Conservation (phyloP, 1,140 invertebrate genomes). For the Drosophila elegans region DNA sequence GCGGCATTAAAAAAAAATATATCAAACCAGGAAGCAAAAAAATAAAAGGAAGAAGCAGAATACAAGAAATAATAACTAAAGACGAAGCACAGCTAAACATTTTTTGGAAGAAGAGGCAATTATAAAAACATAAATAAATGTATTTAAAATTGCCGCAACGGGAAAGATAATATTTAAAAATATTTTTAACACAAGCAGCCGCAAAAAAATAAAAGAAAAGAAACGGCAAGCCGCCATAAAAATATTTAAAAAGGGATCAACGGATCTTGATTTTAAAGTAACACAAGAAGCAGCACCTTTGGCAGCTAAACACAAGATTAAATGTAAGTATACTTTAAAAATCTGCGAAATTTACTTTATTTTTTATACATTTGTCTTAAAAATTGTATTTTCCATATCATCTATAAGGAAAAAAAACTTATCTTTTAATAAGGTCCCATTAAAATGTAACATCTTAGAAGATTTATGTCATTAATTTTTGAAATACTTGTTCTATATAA, state of each 20-base stretch:
- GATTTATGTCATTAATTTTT: no score
- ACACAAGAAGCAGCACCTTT: background rate
- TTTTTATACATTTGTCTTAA: no score
- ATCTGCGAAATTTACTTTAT: no score
- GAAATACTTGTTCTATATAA: no score
- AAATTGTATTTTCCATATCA: no score
- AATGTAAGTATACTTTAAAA: background rate
- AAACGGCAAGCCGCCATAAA: slow-evolving; percentile 7
- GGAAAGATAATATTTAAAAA: no score
- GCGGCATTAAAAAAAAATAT: background rate
- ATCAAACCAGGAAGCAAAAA: background rate
- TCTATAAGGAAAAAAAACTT: no score
- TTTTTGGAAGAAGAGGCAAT: background rate
- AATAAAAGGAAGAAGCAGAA: background rate
- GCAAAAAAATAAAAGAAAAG: background rate
- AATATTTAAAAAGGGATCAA: no score
- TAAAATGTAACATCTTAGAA: no score
- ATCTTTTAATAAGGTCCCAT: no score
- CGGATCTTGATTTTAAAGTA: background rate
- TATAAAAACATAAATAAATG: background rate
- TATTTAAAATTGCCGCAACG: background rate
- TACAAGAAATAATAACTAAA: slow-evolving; percentile 1
- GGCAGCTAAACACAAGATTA: background rate
- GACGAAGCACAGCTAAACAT: background rate
- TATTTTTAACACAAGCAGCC: no score